Evolutionary conservation across 2,888 invertebrate species (phyloP).

Genomic region (Dioctria rufipes): DNA sequence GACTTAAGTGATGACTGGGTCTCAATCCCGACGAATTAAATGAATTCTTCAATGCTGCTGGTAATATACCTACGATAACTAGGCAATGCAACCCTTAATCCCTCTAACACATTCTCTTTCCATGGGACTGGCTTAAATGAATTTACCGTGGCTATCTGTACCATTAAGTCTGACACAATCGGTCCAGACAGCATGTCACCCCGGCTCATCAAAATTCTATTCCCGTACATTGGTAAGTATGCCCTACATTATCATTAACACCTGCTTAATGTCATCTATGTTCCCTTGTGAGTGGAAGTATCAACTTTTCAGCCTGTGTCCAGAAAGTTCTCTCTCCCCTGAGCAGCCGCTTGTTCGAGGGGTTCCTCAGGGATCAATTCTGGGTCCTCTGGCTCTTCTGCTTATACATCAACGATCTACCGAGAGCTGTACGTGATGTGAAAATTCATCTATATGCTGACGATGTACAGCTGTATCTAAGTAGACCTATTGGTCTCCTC

Average conservation of each 20-base stretch:
- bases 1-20: too few species aligned
- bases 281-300: not conserved
- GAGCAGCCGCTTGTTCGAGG: not conserved
- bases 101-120: too few species aligned
- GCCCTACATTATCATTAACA: not conserved
- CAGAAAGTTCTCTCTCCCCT: not conserved
- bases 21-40: too few species aligned
- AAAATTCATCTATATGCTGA: not conserved
- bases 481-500: too few species aligned
- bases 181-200: not conserved
- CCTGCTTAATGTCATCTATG: not conserved
- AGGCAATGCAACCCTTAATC: too few species aligned
- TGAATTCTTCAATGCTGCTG: too few species aligned
- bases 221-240: too few species aligned
- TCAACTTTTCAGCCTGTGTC: not conserved
- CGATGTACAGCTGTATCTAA: not conserved
- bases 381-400: not conserved
- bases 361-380: not conserved
- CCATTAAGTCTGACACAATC: not conserved
- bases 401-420: not conserved
- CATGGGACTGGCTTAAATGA: not conserved
- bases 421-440: not conserved
- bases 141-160: not conserved
- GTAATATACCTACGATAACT: too few species aligned
- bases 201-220: too few species aligned